phyloP scores from a whole-genome alignment of 2,888 invertebrate species.

The Ichneumoninae sp. region DNA sequence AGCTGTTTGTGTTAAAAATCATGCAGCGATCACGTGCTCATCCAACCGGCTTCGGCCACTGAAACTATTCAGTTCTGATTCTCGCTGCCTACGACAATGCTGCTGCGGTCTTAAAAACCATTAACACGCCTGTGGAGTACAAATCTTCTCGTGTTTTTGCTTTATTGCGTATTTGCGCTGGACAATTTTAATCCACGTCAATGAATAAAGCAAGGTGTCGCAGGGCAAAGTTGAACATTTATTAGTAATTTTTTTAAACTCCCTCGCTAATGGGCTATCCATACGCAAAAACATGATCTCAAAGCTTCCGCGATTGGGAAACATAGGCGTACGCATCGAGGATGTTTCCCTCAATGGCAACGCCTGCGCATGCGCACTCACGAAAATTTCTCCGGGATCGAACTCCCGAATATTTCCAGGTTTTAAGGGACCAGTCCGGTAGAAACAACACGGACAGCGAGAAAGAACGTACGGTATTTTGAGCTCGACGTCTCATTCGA shows the following conservation, averaged over 20 bases:
- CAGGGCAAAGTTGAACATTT: not conserved
- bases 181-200: not conserved
- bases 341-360: not conserved
- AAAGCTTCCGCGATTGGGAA: not conserved
- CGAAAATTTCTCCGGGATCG: not conserved
- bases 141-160: not conserved
- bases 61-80: constrained; percentile 38
- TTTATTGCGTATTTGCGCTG: not conserved
- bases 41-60: constrained; percentile 62
- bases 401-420: constrained; percentile 23
- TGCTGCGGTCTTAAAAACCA: not conserved
- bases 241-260: not conserved
- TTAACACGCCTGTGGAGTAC: not conserved
- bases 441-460: constrained; percentile 20
- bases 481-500: not conserved
- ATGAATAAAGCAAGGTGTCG: not conserved
- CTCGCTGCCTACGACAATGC: constrained; percentile 58
- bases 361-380: constrained; percentile 53
- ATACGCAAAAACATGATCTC: not conserved
- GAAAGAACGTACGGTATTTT: constrained; percentile 13
- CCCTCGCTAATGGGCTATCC: not conserved
- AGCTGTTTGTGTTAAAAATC: constrained; percentile 57
- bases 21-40: constrained; percentile 73
- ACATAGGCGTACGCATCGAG: constrained; percentile 54
- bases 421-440: constrained; percentile 29